Evolutionary conservation across 2,888 invertebrate species (phyloP).

Genomic region (Lobophora halterata): DNA sequence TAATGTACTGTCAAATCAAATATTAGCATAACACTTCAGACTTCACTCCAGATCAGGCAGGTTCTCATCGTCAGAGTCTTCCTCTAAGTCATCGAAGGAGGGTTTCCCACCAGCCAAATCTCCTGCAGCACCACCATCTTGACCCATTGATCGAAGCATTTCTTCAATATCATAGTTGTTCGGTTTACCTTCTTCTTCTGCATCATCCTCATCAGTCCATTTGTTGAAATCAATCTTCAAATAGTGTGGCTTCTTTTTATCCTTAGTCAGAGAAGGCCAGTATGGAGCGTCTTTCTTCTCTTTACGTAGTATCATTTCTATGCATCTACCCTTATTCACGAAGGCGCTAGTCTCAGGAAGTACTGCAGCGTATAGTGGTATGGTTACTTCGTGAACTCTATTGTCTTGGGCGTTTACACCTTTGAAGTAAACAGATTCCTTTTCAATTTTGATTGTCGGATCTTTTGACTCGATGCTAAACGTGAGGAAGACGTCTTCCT

Average conservation of each 20-base stretch:
- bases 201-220: constrained; percentile 98
- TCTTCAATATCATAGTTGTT: constrained; percentile 81
- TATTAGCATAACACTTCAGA: constrained; percentile 46
- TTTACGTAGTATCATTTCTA: constrained; percentile 88
- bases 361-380: constrained; percentile 91
- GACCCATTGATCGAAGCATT: constrained; percentile 88
- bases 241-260: constrained; percentile 95
- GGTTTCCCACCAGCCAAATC: constrained; percentile 81
- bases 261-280: constrained; percentile 94
- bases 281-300: constrained; percentile 86
- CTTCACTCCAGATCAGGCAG: constrained; percentile 87
- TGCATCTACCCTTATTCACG: constrained; percentile 86
- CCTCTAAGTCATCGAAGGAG: constrained; percentile 87
- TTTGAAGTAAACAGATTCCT: constrained; percentile 89
- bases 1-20: constrained; percentile 64
- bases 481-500: constrained; percentile 90
- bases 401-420: constrained; percentile 92
- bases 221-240: constrained; percentile 98
- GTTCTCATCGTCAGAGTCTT: constrained; percentile 90
- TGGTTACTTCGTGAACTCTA: constrained; percentile 92
- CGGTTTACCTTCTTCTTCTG: constrained; percentile 80
- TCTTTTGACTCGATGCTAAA: constrained; percentile 95
- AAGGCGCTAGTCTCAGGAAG: constrained; percentile 88
- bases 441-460: constrained; percentile 89
- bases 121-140: constrained; percentile 55